These are phyloP conservation scores for Drosophila neoperkinsi DNA, from an alignment of 2,888 invertebrate species.

Conservation along the genomic window DNA sequence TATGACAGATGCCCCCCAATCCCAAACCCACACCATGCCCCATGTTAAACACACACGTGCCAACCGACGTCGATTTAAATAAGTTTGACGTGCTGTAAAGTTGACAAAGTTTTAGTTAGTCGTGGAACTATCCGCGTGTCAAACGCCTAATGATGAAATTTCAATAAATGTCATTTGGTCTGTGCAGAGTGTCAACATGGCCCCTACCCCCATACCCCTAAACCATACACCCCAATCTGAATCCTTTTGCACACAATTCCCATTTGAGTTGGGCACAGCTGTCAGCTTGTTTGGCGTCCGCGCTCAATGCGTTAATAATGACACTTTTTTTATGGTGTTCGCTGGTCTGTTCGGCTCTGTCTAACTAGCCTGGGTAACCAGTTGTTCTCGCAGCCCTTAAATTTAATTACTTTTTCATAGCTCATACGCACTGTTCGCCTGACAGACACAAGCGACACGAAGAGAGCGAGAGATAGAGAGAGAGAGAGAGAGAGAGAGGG, in stretches of 20 bases:
- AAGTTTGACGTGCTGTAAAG: slow-evolving; percentile 66
- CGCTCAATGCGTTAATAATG: slow-evolving; percentile 82
- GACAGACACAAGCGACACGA: slow-evolving; percentile 13
- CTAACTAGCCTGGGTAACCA: slow-evolving; percentile 59
- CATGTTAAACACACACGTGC: slow-evolving; percentile 53
- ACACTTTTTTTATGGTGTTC: slow-evolving; percentile 65
- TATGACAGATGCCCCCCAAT: slow-evolving; percentile 46
- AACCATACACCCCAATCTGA: background rate
- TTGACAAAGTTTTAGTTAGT: slow-evolving; percentile 57
- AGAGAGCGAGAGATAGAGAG: background rate
- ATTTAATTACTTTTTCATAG: slow-evolving; percentile 85
- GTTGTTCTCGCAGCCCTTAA: slow-evolving; percentile 63
- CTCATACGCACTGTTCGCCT: slow-evolving; percentile 70
- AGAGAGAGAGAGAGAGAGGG: background rate
- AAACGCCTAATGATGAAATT: slow-evolving; percentile 70
- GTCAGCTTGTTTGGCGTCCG: slow-evolving; percentile 61
- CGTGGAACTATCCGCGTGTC: slow-evolving; percentile 4
- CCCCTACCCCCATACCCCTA: slow-evolving; percentile 56
- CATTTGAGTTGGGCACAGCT: slow-evolving; percentile 59
- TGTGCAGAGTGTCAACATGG: slow-evolving; percentile 72
- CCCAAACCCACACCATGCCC: background rate
- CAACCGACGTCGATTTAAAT: slow-evolving; percentile 69
- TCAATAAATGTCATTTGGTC: slow-evolving; percentile 77
- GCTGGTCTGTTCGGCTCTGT: slow-evolving; percentile 14
- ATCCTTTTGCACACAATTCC: slow-evolving; percentile 19